Conservation (phyloP, 2,888 invertebrate species). For the Halictus quadricinctus region DNA sequence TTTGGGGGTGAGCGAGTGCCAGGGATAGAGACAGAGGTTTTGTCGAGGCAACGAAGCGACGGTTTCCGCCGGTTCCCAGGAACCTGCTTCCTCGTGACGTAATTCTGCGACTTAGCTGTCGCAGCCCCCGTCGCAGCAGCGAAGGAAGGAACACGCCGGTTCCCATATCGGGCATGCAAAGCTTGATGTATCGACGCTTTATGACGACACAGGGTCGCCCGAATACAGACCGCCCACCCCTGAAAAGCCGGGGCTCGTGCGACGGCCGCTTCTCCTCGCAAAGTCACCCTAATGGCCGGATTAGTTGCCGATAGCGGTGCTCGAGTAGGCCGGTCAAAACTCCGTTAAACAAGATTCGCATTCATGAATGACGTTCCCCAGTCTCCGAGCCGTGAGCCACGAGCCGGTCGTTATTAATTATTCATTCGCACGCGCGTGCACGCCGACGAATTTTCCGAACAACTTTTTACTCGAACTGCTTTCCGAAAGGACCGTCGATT, state of each 20-base stretch:
- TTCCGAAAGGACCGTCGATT: background rate
- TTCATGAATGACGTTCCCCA: constrained; percentile 64
- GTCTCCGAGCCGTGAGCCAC: constrained; percentile 5
- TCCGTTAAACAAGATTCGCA: constrained; percentile 64
- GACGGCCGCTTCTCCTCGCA: constrained; percentile 49
- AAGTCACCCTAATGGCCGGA: constrained; percentile 81
- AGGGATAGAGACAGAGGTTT: background rate
- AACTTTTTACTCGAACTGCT: background rate
- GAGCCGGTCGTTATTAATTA: constrained; percentile 59
- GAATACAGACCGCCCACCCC: constrained; percentile 81
- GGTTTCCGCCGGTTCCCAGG: constrained; percentile 54
- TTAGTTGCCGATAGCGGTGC: constrained; percentile 75
- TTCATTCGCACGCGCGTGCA: constrained; percentile 49
- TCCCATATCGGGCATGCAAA: constrained; percentile 82
- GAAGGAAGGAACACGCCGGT: constrained; percentile 62
- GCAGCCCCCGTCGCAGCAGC: constrained; percentile 32
- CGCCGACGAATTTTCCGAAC: background rate
- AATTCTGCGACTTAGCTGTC: constrained; percentile 72
- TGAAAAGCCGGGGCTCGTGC: constrained; percentile 65
- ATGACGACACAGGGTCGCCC: constrained; percentile 72
- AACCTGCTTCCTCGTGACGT: constrained; percentile 50
- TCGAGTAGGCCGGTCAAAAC: constrained; percentile 55
- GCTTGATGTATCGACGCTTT: constrained; percentile 82
- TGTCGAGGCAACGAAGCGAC: background rate
- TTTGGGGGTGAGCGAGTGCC: background rate